Percentiles rank a stretch among this genome's conserved stretches.
These are phyloP conservation scores for Anticlea derivata DNA, from an alignment of 2,888 invertebrate species.

Conservation along the genomic window DNA sequence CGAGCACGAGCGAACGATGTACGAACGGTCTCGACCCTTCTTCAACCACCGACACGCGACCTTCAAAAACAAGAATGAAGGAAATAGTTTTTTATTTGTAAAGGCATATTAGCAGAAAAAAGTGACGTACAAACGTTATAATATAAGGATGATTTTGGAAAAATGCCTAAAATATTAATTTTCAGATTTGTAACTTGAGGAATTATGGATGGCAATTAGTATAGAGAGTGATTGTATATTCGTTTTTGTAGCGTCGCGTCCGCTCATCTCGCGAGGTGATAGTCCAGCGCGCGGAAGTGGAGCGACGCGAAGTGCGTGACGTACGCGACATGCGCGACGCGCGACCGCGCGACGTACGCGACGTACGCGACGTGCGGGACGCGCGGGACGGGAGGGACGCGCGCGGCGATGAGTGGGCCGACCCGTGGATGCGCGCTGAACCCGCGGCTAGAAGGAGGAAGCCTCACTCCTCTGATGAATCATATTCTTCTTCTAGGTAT, in stretches of 20 bases:
- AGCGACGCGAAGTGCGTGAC: slow-evolving; percentile 50
- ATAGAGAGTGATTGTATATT: too few relatives aligned
- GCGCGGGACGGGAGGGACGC: slow-evolving; percentile 48
- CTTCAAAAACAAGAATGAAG: too few relatives aligned
- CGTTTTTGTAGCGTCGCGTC: slow-evolving; percentile 68
- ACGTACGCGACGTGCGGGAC: slow-evolving; percentile 69
- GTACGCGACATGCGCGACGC: slow-evolving; percentile 70
- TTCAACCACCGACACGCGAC: too few relatives aligned
- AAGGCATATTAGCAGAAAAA: too few relatives aligned
- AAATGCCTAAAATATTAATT: too few relatives aligned
- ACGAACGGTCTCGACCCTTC: too few relatives aligned
- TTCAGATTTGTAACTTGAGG: too few relatives aligned
- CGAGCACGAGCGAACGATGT: too few relatives aligned
- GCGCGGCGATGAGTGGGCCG: slow-evolving; percentile 95
- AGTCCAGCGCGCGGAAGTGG: slow-evolving; percentile 87
- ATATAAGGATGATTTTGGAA: too few relatives aligned
- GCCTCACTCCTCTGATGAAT: slow-evolving; percentile 74
- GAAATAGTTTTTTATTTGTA: too few relatives aligned
- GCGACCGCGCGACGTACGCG: slow-evolving; percentile 80
- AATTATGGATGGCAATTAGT: too few relatives aligned
- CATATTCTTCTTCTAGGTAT: slow-evolving; percentile 78
- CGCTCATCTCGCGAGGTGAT: slow-evolving; percentile 87
- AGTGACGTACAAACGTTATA: too few relatives aligned
- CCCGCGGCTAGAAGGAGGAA: slow-evolving; percentile 70
- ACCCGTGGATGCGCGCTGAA: slow-evolving; percentile 94